Base-by-base conservation (phyloP, 2,113 vertebrate species). In the Lasiurus borealis region DNA sequence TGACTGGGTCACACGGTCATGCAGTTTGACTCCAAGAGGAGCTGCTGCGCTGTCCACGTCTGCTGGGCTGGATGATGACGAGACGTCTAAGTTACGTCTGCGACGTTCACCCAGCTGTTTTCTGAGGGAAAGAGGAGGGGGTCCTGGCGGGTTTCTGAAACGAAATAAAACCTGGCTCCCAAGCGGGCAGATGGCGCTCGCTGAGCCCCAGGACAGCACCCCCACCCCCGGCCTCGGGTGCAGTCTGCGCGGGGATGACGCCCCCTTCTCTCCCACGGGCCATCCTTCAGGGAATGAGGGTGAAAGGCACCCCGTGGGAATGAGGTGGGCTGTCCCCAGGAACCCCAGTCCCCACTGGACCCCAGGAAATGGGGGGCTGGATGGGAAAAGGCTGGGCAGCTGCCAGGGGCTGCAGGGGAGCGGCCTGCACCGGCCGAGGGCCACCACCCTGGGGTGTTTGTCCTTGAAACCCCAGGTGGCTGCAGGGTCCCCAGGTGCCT, bases 371-470 rank as follows among this genome's bases (percentile, higher is more conserved):
- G 3, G 0, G 44, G 36, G 44, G 14, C 57, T 19, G 0, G 5
- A 18, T 15, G 25, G n/a, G 12, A 81, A 4, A 2, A 3, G 2
- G 48, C 34, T 5, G 2, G 57, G n/a, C 3, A 8, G 40, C 48
- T 4, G 0, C 46, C 73, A 73, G 59, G 27, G 59, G 73, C 23
- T 10, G 16, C 40, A 18, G 40, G 4, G 27, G 25, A 62, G 73
- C 15, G 10, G 46, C 7, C 27, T 40, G 40, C 44, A 2, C 29
- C 18, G 0, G 72, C 25, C 0, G 0, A 9, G 1, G 0, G 15
- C 34, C 72, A 7, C 27, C 19, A 3, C 62, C 52, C 40, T 8
- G 0, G 0, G 18, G 25, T 19, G n/a, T n/a, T 19, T 8, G 10
- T 14, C 36, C 48, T 15, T 14, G 0, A 9, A 78, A 19, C 21